Evolutionary conservation across 2,888 invertebrate species (phyloP), one percentile per base, ranked within the genome.

Genomic region (Agrilus biguttatus): DNA sequence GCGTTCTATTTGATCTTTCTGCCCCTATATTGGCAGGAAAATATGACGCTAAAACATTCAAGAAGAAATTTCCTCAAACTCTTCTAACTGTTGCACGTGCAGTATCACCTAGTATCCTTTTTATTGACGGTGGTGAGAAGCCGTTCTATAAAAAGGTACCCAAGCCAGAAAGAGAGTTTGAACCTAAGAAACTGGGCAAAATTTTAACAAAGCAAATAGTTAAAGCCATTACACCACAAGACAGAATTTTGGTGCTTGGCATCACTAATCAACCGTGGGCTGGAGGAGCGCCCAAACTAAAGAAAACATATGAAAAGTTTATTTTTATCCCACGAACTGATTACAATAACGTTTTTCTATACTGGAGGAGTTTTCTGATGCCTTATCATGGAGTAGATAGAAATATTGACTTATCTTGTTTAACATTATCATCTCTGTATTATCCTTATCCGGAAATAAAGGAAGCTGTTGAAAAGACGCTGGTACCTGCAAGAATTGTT

Each of bases 1-100:
- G 86, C 5, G 77, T 83, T 36, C 61, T 88, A 12, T 80, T 89
- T 57, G 86, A 89, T 55, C 63, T 89, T 12, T 80, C 83, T 0
- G 80, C 86, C 1, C 65, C 72, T 37, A 77, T 77, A 50, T 67
- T 84, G 6, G 77, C 71, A 13, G 74, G 78, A 38, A 80, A 82
- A 63, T 87, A 82, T 59, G 70, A 73, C 1, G 80, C 80, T 0
- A 74, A 77, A 49, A 77, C 77, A 42, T 28, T 28, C 5, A 28
- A 28, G 10, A 28, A 28, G 28, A 28, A 28, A 28, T 28, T 28
- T 10, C 28, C 28, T 28, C 28, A 28, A 28, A 28, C 28, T 28
- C 28, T 28, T 10, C 28, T 28, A 28, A 4, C 28, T 2, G 28
- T 28, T 28, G 28, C 28, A 28, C 28, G 28, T 28, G 28, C 28